These are phyloP conservation scores for Serilophus lunatus DNA, from an alignment of 2,113 vertebrate genomes.

Conservation along the genomic window DNA sequence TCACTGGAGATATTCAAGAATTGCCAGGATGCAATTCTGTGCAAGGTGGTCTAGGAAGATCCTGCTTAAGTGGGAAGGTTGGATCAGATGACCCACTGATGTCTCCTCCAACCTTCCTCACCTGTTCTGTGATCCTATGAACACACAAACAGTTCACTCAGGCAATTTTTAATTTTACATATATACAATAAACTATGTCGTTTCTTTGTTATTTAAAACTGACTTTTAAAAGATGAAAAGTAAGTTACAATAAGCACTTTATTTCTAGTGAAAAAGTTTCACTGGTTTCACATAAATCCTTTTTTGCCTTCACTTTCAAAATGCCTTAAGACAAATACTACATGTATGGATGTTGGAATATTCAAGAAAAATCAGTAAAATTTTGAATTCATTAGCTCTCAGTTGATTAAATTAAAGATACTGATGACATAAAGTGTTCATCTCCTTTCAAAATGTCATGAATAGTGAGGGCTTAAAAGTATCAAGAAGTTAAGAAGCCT, in stretches of 20 bases:
- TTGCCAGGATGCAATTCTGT: too few relatives aligned
- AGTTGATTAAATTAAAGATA: neutral
- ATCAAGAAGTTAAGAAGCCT: neutral
- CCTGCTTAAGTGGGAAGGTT: too few relatives aligned
- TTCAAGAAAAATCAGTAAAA: neutral
- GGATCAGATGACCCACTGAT: too few relatives aligned
- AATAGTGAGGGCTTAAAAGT: neutral
- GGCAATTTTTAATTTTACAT: neutral
- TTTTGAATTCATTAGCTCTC: neutral
- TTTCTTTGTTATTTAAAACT: neutral
- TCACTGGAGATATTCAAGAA: too few relatives aligned
- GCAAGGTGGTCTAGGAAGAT: too few relatives aligned
- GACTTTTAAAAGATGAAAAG: neutral
- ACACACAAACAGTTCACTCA: neutral
- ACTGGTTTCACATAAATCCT: neutral
- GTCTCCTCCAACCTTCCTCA: too few relatives aligned
- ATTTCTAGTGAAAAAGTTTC: neutral
- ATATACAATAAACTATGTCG: rapidly evolving
- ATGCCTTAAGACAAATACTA: neutral
- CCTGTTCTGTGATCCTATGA: neutral
- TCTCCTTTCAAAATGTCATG: neutral
- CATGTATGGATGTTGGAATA: neutral
- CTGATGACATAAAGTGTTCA: neutral
- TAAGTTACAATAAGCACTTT: neutral
- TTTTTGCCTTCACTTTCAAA: neutral